Evolutionary conservation across 2,113 vertebrate genomes (phyloP).

Genomic region (Gallinago media): DNA sequence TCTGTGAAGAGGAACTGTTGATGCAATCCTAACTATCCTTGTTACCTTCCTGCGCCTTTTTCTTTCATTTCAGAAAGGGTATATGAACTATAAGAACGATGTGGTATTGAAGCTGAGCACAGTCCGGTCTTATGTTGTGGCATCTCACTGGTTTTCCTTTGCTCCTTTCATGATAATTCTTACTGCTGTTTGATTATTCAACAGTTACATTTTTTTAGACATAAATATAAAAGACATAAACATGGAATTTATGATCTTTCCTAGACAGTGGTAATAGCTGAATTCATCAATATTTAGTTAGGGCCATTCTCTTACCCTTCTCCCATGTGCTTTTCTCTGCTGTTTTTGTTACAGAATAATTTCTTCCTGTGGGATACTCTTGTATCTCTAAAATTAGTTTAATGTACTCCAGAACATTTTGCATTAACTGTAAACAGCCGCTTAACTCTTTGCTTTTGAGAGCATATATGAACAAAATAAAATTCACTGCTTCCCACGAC

Average conservation of each 20-base stretch:
- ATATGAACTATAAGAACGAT: background rate
- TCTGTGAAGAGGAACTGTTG: background rate
- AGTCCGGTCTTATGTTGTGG: fast-evolving
- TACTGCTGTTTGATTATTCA: background rate
- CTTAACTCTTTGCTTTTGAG: background rate
- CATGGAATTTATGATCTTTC: background rate
- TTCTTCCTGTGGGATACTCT: background rate
- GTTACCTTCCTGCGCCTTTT: background rate
- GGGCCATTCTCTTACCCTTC: background rate
- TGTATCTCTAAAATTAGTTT: background rate
- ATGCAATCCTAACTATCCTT: background rate
- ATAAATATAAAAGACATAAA: background rate
- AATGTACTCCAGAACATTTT: background rate
- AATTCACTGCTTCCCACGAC: background rate
- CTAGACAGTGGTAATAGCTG: background rate
- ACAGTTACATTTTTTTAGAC: background rate
- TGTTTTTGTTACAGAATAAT: background rate
- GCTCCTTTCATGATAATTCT: background rate
- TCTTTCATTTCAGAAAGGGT: background rate
- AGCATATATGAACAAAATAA: background rate
- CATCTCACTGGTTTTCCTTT: background rate
- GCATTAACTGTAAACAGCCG: background rate
- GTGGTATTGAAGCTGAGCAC: background rate
- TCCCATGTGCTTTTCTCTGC: background rate
- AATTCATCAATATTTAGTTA: background rate